Percentiles rank a stretch among this genome's conserved stretches.
Evolutionary conservation across 2,797 vertebrate genomes (phyloP).

Genomic region (Lerista edwardsae): DNA sequence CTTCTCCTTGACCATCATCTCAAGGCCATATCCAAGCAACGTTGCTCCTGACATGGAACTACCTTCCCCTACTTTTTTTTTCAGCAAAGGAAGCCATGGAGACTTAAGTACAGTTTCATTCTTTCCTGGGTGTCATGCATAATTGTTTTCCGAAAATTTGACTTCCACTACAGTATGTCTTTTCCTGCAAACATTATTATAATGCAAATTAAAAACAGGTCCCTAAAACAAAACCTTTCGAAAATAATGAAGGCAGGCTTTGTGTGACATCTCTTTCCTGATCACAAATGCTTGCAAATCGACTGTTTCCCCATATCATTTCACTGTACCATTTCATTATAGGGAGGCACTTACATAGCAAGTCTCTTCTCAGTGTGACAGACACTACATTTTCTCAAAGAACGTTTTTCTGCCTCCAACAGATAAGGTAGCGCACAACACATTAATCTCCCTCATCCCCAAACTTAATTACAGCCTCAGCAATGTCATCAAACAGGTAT

Average conservation of each 20-base stretch:
- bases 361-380: constrained; percentile 1
- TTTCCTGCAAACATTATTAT: neutral
- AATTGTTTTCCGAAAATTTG: too few species aligned
- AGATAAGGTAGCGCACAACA: constrained; percentile 6
- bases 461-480: constrained; percentile 29
- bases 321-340: constrained; percentile 5
- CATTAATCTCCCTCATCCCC: constrained; percentile 37
- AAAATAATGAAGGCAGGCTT: constrained; percentile 9
- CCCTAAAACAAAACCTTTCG: neutral
- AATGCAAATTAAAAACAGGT: neutral
- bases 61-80: neutral
- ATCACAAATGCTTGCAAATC: neutral
- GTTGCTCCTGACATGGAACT: too few species aligned
- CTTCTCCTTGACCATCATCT: neutral
- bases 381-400: constrained; percentile 16
- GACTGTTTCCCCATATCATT: constrained; percentile 10
- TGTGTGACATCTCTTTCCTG: neutral
- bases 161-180: neutral
- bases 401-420: constrained; percentile 24
- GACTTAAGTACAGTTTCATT: too few species aligned
- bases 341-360: neutral
- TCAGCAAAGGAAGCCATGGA: neutral
- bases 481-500: neutral
- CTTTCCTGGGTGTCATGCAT: too few species aligned
- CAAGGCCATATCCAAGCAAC: neutral